phyloP scores from a whole-genome alignment of 2,888 invertebrate genomes.

The Pharmacophagus antenor region DNA sequence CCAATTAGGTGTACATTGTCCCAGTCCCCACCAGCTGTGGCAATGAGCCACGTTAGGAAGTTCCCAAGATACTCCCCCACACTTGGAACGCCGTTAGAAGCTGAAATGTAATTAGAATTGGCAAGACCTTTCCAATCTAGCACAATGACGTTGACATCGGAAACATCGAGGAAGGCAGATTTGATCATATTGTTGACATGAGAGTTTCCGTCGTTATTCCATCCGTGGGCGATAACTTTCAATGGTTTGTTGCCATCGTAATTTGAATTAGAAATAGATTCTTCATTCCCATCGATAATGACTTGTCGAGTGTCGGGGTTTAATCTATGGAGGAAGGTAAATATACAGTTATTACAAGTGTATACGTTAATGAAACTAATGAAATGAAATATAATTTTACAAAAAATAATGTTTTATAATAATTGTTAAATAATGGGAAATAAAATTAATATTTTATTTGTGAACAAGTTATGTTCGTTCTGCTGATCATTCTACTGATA shows the following conservation, averaged over 20 bases:
- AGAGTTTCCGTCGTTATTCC: constrained; percentile 44
- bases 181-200: constrained; percentile 42
- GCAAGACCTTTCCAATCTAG: constrained; percentile 50
- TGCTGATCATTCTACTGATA: no score
- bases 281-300: constrained; percentile 42
- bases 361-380: no score
- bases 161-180: constrained; percentile 44
- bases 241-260: constrained; percentile 42
- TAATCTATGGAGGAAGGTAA: constrained; percentile 34
- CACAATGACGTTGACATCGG: constrained; percentile 50
- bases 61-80: constrained; percentile 40
- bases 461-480: no score
- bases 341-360: not conserved
- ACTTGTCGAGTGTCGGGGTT: constrained; percentile 45
- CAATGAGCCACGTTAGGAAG: constrained; percentile 48
- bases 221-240: constrained; percentile 51
- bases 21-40: constrained; percentile 47
- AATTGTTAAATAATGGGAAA: no score
- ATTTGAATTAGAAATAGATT: constrained; percentile 45
- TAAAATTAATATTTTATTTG: no score
- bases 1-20: constrained; percentile 53
- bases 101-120: constrained; percentile 34
- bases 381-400: no score
- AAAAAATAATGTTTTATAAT: no score
- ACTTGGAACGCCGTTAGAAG: constrained; percentile 35